Evolutionary conservation across 2,113 vertebrate species (phyloP), one percentile per base, ranked within the genome.

Genomic region (Odontesthes bonariensis): DNA sequence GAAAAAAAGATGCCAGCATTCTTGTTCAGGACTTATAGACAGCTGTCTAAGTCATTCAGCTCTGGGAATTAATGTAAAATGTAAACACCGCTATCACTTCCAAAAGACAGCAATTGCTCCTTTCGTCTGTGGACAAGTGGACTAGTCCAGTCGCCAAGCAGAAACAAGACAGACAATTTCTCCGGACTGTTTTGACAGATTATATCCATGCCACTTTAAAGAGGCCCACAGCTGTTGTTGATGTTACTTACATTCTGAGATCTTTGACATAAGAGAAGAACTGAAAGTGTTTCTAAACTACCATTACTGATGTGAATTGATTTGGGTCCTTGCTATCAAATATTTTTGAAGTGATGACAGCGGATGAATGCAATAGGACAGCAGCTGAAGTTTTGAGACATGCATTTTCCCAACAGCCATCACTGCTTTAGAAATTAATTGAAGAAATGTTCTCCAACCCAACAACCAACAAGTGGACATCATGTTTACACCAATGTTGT

Each of bases 41-140:
- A 93, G 87, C 90, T 93, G 86, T 75, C 64, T 71, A 58, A 47
- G 75, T 87, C 86, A 74, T 74, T 90, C 80, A 66, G 46, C 73
- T 65, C 56, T 54, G 68, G 69, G 72, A 79, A 83, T 56, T 55
- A 73, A 85, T 61, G 44, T 69, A 74, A 85, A 88, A 88, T 71
- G 77, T 86, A 91, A 92, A 89, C 85, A 90, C 40, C 54, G 44
- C 81, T 84, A 79, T 75, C 75, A 84, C 44, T 79, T 85, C 73
- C 84, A 84, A 86, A 89, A 83, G 79, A 86, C 70, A 69, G 72
- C 82, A 85, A 85, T 89, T 88, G 90, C 75, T 22, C 66, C 74
- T 69, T 72, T 80, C 67, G 61, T 83, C 70, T 69, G 58, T 70
- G 65, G 23, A 79, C 73, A 81, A 70, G 12, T 83, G 65, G 74